Percentiles rank a stretch among this genome's conserved stretches.
phyloP scores from a whole-genome alignment of 2,797 vertebrate species.

The Caiman crocodilus region DNA sequence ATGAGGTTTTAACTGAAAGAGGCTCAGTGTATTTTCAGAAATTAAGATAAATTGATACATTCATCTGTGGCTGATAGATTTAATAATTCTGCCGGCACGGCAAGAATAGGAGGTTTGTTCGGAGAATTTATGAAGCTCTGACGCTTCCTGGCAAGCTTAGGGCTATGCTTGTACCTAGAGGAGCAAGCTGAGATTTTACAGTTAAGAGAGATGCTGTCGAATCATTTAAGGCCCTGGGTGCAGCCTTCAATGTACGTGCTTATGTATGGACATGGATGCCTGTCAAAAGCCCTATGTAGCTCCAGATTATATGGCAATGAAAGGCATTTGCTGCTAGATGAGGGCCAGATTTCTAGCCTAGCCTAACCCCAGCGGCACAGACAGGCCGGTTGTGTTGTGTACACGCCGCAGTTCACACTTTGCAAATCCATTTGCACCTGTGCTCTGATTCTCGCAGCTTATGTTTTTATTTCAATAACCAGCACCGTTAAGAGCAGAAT shows the following conservation, averaged over 20 bases:
- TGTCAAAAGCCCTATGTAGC: not conserved
- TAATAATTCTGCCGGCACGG: constrained; percentile 75
- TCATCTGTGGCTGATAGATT: constrained; percentile 71
- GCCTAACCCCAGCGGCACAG: not conserved
- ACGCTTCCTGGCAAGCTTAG: constrained; percentile 54
- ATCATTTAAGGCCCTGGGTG: not conserved
- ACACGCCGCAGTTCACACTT: no score
- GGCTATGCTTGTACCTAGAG: constrained; percentile 37
- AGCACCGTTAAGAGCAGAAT: constrained; percentile 13
- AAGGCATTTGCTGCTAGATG: constrained; percentile 10
- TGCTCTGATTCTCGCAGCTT: not conserved
- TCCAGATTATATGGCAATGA: constrained; percentile 39
- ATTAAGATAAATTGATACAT: constrained; percentile 81
- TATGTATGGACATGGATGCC: no score
- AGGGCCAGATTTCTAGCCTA: not conserved
- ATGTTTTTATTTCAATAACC: constrained; percentile 55
- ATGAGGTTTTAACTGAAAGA: constrained; percentile 70
- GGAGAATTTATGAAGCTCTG: constrained; percentile 55
- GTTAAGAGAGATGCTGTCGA: constrained; percentile 17
- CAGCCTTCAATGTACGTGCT: rapidly evolving
- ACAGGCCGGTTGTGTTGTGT: not conserved
- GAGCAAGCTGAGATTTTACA: constrained; percentile 44
- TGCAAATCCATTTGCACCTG: no score
- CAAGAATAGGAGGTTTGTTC: constrained; percentile 73
- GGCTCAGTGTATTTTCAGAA: constrained; percentile 75